phyloP scores from a whole-genome alignment of 2,113 vertebrate species.

The Pelobates fuscus region DNA sequence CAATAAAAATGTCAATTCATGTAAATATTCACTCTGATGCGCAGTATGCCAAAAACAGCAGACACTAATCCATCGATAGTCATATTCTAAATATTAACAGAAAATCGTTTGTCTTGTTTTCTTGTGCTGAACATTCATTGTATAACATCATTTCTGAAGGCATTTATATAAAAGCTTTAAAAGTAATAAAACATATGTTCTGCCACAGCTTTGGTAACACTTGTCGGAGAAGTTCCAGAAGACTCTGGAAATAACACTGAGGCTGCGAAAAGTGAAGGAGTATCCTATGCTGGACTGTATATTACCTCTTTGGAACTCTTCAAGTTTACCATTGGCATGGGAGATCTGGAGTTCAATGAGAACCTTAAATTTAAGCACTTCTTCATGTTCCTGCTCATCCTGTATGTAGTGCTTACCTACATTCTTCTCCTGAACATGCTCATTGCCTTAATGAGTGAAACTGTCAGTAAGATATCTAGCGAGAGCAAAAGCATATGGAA shows the following conservation, averaged over 20 bases:
- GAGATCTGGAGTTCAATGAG: constrained; percentile 90
- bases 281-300: constrained; percentile 67
- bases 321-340: constrained; percentile 97
- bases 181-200: no score
- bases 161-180: no score
- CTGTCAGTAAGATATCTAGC: constrained; percentile 74
- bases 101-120: no score
- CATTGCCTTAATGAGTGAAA: constrained; percentile 91
- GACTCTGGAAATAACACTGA: constrained; percentile 41
- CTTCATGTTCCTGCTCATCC: constrained; percentile 84
- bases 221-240: constrained; percentile 67
- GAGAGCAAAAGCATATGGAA: constrained; percentile 88
- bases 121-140: no score
- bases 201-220: constrained; percentile 77
- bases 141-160: no score
- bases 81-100: no score
- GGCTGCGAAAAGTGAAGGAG: constrained; percentile 19
- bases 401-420: constrained; percentile 91
- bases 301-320: constrained; percentile 86
- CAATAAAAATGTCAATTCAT: no score
- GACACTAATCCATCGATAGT: no score
- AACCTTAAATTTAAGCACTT: constrained; percentile 77
- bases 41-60: no score
- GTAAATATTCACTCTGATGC: no score
- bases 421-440: constrained; percentile 96